Base-by-base conservation (phyloP, 2,113 vertebrate genomes). In the Mustela nigripes region DNA sequence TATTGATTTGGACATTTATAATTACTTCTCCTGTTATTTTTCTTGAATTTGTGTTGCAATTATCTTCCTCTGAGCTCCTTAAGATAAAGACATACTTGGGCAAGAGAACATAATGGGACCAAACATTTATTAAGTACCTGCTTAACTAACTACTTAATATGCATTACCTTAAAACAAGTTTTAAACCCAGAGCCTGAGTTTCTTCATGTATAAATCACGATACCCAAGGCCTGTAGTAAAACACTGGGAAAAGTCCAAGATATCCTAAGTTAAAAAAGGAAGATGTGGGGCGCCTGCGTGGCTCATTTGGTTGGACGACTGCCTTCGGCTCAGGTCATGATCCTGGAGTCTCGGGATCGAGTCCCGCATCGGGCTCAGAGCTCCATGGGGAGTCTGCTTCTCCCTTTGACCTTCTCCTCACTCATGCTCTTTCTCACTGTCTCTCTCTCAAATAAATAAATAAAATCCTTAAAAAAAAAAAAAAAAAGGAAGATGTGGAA, bases 81-180 rank as follows among this genome's bases (percentile, higher is more conserved):
- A 91, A 67, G n/a, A 28, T 58, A 79, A 95, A 16, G 50, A 85
- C 5, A 65, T 24, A 48, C 26, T 56, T 39, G 16, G 39, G 48
- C 71, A 85, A 79, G 50, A 65, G 48, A 91, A 85, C 36, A 48
- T 5, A n/a, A 74, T 39, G 50, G 14, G 53, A 81, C n/a, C 48
- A 42, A 95, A 79, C 28, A 90, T 45, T 78, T 58, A 78, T 18
- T 67, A 67, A 69, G 60, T 60, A 58, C 7, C 62, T 79, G 58
- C n/a, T 74, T 91, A 85, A 67, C 78, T 63, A 42, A 95, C 65
- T 42, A 42, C 45, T 83, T 62, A 94, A 81, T 60, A 81, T 45
- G 4, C 7, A 56, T n/a, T 26, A 88, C 24, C 50, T 50, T 79
- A 69, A 53, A 69, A 39, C 33, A 28, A 28, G 36, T 60, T 82